phyloP scores from a whole-genome alignment of 1,140 invertebrate genomes.

The Tetranychus urticae region DNA sequence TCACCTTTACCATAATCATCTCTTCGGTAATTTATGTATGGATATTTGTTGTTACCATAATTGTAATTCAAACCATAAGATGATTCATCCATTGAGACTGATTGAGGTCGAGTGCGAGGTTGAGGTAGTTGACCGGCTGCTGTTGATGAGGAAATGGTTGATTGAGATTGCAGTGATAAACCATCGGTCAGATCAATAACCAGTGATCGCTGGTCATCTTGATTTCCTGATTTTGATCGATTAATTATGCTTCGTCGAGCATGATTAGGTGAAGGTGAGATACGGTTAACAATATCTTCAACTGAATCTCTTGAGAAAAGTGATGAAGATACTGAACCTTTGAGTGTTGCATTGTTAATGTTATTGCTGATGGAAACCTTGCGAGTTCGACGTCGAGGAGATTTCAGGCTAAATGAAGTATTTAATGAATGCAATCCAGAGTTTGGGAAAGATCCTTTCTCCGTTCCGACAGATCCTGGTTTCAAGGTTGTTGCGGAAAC shows the following conservation, averaged over 20 bases:
- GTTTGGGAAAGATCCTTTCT: not conserved
- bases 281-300: not conserved
- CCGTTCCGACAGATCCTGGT: slow-evolving; percentile 4
- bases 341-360: not conserved
- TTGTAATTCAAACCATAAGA: not conserved
- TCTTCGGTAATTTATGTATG: too few relatives aligned
- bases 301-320: not conserved
- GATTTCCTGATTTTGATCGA: not conserved
- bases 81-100: not conserved
- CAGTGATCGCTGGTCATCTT: not conserved
- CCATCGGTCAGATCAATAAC: not conserved
- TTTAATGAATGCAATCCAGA: not conserved
- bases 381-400: not conserved
- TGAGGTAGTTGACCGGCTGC: not conserved
- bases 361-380: not conserved
- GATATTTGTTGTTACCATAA: not conserved
- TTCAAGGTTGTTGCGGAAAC: not conserved
- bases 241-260: not conserved
- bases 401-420: not conserved
- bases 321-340: not conserved
- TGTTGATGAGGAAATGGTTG: not conserved
- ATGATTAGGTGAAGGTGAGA: not conserved
- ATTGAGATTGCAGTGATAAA: not conserved
- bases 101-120: not conserved
- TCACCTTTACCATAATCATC: not conserved